Conservation (phyloP, 2,113 vertebrate genomes). For the Oncorhynchus gorbuscha region DNA sequence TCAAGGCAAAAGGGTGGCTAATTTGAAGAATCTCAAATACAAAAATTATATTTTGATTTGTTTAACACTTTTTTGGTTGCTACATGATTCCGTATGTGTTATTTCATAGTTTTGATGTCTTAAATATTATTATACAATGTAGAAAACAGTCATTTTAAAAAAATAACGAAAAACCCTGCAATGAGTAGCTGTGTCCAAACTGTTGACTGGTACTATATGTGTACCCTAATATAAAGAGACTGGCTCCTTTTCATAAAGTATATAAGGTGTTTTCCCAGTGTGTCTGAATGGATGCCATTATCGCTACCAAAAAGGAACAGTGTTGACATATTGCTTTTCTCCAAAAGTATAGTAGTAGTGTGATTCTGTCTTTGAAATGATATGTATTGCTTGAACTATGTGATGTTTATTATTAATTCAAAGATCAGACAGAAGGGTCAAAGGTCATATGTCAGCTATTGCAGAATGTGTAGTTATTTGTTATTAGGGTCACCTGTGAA, state of each 20-base stretch:
- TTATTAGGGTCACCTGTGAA: not conserved
- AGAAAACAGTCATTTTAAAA: no score
- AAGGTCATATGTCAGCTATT: not conserved
- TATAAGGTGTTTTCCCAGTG: constrained; percentile 29
- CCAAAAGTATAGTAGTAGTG: constrained; percentile 19
- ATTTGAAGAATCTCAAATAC: no score
- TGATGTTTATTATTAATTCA: constrained; percentile 6
- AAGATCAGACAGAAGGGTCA: constrained; percentile 4
- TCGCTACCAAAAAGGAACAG: constrained; percentile 43
- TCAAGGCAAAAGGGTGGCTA: no score
- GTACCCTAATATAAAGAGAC: constrained; percentile 8
- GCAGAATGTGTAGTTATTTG: constrained; percentile 28
- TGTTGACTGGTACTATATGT: not conserved
- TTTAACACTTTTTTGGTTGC: no score
- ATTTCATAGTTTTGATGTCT: no score
- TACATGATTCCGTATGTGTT: no score
- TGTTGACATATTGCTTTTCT: constrained; percentile 42
- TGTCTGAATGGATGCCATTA: constrained; percentile 25
- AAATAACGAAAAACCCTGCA: no score
- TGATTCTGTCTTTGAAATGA: constrained; percentile 18
- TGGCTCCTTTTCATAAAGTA: constrained; percentile 8
- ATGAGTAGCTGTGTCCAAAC: no score
- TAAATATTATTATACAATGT: no score
- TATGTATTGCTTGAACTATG: constrained; percentile 28
- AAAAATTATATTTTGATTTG: no score